Percentiles rank a stretch among this genome's conserved stretches.
Evolutionary conservation across 2,888 invertebrate species (phyloP).

Genomic region (Deroplatys truncata): DNA sequence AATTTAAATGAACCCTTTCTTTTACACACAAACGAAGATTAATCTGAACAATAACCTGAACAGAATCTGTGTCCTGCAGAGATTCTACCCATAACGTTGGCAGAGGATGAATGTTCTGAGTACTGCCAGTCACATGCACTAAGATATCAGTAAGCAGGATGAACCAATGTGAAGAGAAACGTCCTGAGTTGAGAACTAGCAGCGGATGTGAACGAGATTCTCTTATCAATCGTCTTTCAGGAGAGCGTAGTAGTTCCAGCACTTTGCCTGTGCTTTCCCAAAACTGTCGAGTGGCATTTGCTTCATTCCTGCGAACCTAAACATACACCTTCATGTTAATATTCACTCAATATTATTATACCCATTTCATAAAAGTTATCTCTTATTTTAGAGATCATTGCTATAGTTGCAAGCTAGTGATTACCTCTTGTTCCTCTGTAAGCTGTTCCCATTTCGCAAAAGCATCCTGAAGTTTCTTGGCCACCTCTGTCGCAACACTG

Average conservation of each 20-base stretch:
- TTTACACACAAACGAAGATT: too few relatives aligned
- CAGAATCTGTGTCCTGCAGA: slow-evolving; percentile 59
- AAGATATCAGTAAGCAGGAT: slow-evolving; percentile 78
- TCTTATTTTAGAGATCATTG: not conserved
- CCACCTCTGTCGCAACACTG: slow-evolving; percentile 44
- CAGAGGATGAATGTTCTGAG: slow-evolving; percentile 62
- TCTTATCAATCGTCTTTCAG: slow-evolving; percentile 68
- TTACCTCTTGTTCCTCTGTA: slow-evolving; percentile 56
- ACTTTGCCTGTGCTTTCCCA: slow-evolving; percentile 68
- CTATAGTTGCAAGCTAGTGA: not conserved
- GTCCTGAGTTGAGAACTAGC: slow-evolving; percentile 62
- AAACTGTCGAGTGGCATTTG: slow-evolving; percentile 66
- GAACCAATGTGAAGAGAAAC: slow-evolving; percentile 76
- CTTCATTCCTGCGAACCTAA: slow-evolving; percentile 47
- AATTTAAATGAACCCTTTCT: too few relatives aligned
- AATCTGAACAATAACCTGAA: slow-evolving; percentile 45
- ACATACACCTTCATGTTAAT: not conserved
- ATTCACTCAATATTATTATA: slow-evolving; percentile 31
- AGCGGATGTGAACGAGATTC: slow-evolving; percentile 71
- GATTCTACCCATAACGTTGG: slow-evolving; percentile 77
- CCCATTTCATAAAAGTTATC: not conserved
- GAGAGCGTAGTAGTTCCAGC: slow-evolving; percentile 58
- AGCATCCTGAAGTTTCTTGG: slow-evolving; percentile 54
- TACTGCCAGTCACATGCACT: slow-evolving; percentile 67
- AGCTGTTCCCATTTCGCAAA: slow-evolving; percentile 59